Evolutionary conservation across 2,113 vertebrate species (phyloP).

Genomic region (Labeo rohita): DNA sequence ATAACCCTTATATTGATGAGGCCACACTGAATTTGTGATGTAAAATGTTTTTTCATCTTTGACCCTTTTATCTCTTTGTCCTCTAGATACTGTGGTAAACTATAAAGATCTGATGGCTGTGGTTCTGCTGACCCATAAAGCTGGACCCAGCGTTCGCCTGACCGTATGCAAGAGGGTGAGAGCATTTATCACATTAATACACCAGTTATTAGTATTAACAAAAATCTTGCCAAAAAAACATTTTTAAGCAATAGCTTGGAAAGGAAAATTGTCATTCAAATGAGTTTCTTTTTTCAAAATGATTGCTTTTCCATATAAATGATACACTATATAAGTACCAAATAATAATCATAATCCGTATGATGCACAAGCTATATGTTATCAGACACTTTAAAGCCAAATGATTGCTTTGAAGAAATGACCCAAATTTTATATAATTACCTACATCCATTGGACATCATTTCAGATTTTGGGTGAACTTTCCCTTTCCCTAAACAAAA

Average conservation of each 20-base stretch:
- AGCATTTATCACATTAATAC: neutral
- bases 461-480: neutral
- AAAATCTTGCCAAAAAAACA: neutral
- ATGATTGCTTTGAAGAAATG: neutral
- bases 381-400: neutral
- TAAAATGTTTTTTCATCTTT: neutral
- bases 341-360: neutral
- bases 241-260: neutral
- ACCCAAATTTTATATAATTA: neutral
- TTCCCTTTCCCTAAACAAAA: neutral
- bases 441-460: neutral
- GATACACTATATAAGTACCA: neutral
- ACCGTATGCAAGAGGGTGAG: constrained; percentile 93
- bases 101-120: constrained; percentile 93
- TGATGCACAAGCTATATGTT: neutral
- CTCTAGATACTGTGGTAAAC: constrained; percentile 87
- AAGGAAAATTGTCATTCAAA: neutral
- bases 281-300: neutral
- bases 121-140: constrained; percentile 87
- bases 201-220: neutral
- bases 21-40: neutral
- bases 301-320: neutral
- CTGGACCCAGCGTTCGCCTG: constrained; percentile 83
- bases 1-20: neutral
- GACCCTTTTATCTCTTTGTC: neutral